phyloP scores from a whole-genome alignment of 2,797 vertebrate genomes.

The Tadarida brasiliensis region DNA sequence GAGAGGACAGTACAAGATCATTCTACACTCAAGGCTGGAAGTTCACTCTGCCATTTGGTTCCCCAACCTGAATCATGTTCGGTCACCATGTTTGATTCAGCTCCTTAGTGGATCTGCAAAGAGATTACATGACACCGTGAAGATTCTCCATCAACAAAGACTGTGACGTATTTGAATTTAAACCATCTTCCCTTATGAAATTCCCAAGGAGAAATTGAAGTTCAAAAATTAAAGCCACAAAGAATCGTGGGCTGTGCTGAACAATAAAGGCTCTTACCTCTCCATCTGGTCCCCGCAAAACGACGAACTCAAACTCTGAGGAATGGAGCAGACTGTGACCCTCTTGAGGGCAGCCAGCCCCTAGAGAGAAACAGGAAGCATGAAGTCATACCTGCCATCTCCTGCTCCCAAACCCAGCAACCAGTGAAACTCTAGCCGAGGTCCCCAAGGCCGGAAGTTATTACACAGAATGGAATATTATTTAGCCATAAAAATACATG shows the following conservation, averaged over 20 bases:
- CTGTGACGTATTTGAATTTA: neutral
- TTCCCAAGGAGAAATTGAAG: neutral
- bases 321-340: neutral
- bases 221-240: neutral
- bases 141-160: neutral
- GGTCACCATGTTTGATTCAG: neutral
- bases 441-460: neutral
- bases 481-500: neutral
- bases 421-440: neutral
- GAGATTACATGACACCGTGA: neutral
- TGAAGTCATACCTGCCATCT: neutral
- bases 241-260: neutral
- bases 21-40: neutral
- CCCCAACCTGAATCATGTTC: neutral
- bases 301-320: fast-evolving
- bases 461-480: neutral
- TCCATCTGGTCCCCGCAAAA: neutral
- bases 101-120: neutral
- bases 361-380: neutral
- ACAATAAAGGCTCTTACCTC: neutral
- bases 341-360: neutral
- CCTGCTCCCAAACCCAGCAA: neutral
- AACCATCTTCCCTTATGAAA: neutral
- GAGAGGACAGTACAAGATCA: neutral
- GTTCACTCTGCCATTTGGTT: neutral